Evolutionary conservation across 2,797 vertebrate species (phyloP), one percentile per base, ranked within the genome.

Genomic region (Eulemur rubriventer): DNA sequence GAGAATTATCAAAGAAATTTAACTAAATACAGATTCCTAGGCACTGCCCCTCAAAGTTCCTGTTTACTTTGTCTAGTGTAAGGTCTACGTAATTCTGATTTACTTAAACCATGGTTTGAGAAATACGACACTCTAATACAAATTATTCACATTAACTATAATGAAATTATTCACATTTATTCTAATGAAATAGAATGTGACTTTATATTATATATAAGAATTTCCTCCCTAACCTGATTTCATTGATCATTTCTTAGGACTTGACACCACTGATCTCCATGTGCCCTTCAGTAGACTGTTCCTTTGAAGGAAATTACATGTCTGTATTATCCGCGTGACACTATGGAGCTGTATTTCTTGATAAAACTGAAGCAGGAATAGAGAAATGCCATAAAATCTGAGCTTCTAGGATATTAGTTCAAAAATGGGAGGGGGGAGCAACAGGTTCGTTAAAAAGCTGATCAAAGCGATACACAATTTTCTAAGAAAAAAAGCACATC

Each of bases 311-410:
- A 94, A 95, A 78, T 73, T 48, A 65, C 33, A n/a, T 69, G 78
- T 88, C 69, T 75, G 35, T 26, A 35, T 55, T 73, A 90, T 52
- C 63, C 59, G 4, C 89, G 22, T 86, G 30, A 48, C 14, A 7
- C 28, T 57, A 4, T 38, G 18, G n/a, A 87, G 20, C 10, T 72
- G 75, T 83, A 50, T 86, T 79, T 93, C 50, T 61, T 91, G 41
- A 30, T 79, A 38, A 43, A 93, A 95, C 20, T 41, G 17, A 93
- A 96, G 24, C 9, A 91, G 28, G 26, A 86, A 75, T 43, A 94
- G 57, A 95, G 55, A 96, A 85, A 78, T 70, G 30, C 69, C 63
- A 79, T 59, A 92, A 96, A 93, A 76, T 33, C 52, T 43, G 75
- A 86, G 22, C 61, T 89, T 28, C 43, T 87, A 41, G 11, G 3